A percentile compares a stretch with the other conserved stretches of the same genome.
phyloP scores from a whole-genome alignment of 2,888 invertebrate species.

The Linnaemya tessellans region DNA sequence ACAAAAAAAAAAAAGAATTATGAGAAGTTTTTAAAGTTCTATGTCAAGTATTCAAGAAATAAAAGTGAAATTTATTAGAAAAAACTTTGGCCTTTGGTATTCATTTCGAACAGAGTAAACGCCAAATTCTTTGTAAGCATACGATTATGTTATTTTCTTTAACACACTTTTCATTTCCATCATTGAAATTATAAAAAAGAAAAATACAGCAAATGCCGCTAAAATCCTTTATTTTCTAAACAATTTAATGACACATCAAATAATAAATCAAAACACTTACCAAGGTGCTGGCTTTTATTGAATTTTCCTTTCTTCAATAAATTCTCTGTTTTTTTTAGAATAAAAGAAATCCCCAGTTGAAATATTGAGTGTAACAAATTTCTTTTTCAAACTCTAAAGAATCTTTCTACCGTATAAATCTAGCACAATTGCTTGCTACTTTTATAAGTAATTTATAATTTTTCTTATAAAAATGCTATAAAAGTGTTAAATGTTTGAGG shows the following conservation, averaged over 20 bases:
- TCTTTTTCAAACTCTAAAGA: slow-evolving; percentile 23
- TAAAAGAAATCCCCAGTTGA: slow-evolving; percentile 9
- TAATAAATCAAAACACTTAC: slow-evolving; percentile 75
- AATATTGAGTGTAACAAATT: slow-evolving; percentile 64
- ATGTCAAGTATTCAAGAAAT: too few species aligned
- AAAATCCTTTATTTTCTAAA: slow-evolving; percentile 59
- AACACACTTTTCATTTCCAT: background rate
- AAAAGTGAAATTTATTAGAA: too few species aligned
- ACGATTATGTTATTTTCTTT: background rate
- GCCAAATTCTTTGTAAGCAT: background rate
- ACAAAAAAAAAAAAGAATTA: too few species aligned
- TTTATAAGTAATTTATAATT: slow-evolving; percentile 58
- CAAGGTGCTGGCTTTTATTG: slow-evolving; percentile 23
- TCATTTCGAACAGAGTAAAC: too few species aligned
- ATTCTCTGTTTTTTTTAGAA: background rate
- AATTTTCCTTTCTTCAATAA: slow-evolving; percentile 13
- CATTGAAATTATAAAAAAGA: background rate
- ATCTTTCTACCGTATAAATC: slow-evolving; percentile 34
- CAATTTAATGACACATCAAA: slow-evolving; percentile 62
- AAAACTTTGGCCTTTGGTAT: too few species aligned
- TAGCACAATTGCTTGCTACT: slow-evolving; percentile 53
- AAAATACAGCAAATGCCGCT: background rate
- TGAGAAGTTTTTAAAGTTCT: too few species aligned
- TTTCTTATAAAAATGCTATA: slow-evolving; percentile 9
- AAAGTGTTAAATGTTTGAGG: slow-evolving; percentile 65